Evolutionary conservation across 2,113 vertebrate species (phyloP), one percentile per base, ranked within the genome.

Genomic region (Plecturocebus donacophilus): DNA sequence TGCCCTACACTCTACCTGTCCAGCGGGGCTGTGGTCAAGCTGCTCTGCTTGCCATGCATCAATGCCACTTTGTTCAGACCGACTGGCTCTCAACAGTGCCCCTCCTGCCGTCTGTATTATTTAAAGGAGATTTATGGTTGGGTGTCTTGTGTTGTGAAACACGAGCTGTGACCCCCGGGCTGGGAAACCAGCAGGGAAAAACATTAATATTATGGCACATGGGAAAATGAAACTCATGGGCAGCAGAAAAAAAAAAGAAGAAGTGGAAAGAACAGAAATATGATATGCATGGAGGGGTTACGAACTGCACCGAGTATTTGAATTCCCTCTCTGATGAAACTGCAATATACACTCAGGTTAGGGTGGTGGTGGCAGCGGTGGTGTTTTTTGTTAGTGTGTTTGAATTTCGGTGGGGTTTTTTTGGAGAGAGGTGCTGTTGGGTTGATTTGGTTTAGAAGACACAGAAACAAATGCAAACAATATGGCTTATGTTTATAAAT

Each of bases 61-160:
- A 99, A 98, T 99, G 99, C 99, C 99, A 99, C 99, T 99, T 99
- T 98, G 98, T 99, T 99, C 98, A 99, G 99, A 99, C 99, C 98
- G 99, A 99, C 99, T 99, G 99, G 99, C 99, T 99, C 99, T 99
- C 98, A 96, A 94, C 98, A 98, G 99, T 99, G 99, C 99, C 99
- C 99, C 99, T 97, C 90, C 98, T 98, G 99, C 99, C 98, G 99
- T 98, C 98, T 99, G 98, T 99, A 99, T 99, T 99, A 99, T 99
- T 99, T 99, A 99, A 97, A 99, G 99, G 99, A 99, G 99, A 99
- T 99, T 99, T 99, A 99, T 99, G 99, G 99, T 98, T 96, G 98
- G 96, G 98, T 98, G 99, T 99, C 99, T 99, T 76, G 58, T 99
- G 99, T 99, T 99, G 99, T 99, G 99, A 99, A 99, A 99, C 99